These are phyloP conservation scores for Theristicus caerulescens DNA, from an alignment of 2,113 vertebrate genomes.

Conservation along the genomic window DNA sequence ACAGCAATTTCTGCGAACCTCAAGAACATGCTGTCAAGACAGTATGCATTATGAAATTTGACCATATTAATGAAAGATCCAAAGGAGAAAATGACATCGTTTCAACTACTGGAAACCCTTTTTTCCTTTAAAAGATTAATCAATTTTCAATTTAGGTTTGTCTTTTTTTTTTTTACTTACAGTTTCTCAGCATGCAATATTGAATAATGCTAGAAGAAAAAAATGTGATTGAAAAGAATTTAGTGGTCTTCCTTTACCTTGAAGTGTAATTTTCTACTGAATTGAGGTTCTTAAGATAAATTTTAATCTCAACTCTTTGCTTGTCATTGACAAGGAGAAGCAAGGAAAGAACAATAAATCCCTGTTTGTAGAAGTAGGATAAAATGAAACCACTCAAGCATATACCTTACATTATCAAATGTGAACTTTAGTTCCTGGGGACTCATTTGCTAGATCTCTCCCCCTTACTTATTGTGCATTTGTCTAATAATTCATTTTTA, in stretches of 20 bases:
- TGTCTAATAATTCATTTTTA: slow-evolving; percentile 1
- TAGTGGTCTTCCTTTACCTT: neutral
- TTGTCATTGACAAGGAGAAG: slow-evolving; percentile 43
- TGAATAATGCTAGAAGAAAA: neutral
- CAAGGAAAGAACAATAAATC: slow-evolving; percentile 49
- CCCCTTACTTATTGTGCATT: neutral
- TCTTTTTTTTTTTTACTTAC: neutral
- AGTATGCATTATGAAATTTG: neutral
- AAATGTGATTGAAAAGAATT: neutral
- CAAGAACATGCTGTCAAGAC: neutral
- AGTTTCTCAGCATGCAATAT: neutral
- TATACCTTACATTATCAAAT: slow-evolving; percentile 7
- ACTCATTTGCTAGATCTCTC: neutral
- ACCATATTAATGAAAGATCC: neutral
- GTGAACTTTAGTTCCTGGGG: neutral
- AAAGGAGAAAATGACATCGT: slow-evolving; percentile 10
- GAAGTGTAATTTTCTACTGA: slow-evolving; percentile 33
- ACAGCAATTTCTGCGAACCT: neutral
- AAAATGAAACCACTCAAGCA: slow-evolving; percentile 41
- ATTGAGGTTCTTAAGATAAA: slow-evolving; percentile 10
- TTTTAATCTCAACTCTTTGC: slow-evolving; percentile 31
- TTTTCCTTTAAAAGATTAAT: slow-evolving; percentile 1
- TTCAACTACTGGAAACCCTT: neutral
- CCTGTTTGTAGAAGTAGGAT: neutral
- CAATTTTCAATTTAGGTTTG: neutral